Base-by-base conservation (phyloP, 1,140 invertebrate genomes). In the Epicauta chinensis region DNA sequence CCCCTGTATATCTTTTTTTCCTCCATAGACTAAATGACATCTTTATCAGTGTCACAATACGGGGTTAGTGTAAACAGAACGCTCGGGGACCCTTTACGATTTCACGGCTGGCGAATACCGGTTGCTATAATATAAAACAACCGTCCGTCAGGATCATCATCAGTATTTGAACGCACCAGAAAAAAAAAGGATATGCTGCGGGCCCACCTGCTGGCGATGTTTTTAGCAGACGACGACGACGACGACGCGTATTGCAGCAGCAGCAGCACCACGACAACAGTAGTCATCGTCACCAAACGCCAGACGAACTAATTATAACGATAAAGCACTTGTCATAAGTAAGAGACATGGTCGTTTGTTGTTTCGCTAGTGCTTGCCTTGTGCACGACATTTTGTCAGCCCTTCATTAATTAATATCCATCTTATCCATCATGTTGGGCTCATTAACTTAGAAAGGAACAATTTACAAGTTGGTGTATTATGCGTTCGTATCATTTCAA, bases 1-100 rank as follows among this genome's bases (percentile, higher is more conserved):
- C 23, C 23, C 23, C 23, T 23, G 4, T 23, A 23, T 23, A 23
- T 7, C 4, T 5, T 23, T 23, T 2, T 23, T 23, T 23, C n/a
- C n/a, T 34, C 31, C 12, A 29, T 51, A 50, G 53, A 41, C 43
- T 9, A 16, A 15, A 59, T 62, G 65, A 65, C 57, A 60, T 64
- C 65, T 65, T 54, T 52, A 67, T 65, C 60, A 60, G 50, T 58
- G 58, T 56, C 56, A 65, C 57, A 66, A 63, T 60, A 61, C 53
- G 53, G 41, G 56, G 65, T 64, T 64, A 67, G 63, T 66, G 64
- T 65, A 68, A 68, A 68, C 66, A 68, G 65, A 23, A 23, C 23
- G 23, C 23, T 23, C 58, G 38, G 49, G 60, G 52, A 53, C 48
- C 46, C 57, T 53, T 45, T 41, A 43, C 61, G 58, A 67, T 67